Evolutionary conservation across 1,140 invertebrate species (phyloP).

Genomic region (Mizuhopecten yessoensis): DNA sequence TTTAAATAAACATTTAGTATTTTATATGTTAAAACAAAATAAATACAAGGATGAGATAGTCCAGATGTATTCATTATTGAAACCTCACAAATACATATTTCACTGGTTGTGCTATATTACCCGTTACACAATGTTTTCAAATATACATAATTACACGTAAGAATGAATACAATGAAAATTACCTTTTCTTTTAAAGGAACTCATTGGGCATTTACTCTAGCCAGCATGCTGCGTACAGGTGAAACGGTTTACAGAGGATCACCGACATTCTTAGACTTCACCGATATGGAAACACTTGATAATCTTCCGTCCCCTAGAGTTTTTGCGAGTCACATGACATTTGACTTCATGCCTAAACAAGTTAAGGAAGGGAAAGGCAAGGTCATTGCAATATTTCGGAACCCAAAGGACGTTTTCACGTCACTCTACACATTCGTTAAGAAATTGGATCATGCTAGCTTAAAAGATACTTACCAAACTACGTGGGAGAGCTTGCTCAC

Average conservation of each 20-base stretch:
- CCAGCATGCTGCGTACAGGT: neutral
- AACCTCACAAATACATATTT: too few relatives aligned
- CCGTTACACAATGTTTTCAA: too few relatives aligned
- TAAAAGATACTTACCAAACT: neutral
- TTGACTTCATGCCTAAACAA: constrained; percentile 10
- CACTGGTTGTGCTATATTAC: too few relatives aligned
- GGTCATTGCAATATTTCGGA: too few relatives aligned
- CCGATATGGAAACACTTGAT: too few relatives aligned
- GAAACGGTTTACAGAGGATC: neutral
- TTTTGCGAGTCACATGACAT: neutral
- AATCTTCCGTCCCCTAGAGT: too few relatives aligned
- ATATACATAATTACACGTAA: too few relatives aligned
- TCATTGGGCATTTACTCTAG: neutral
- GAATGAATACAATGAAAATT: neutral
- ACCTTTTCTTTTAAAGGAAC: neutral
- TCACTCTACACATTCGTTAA: neutral
- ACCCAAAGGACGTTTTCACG: neutral
- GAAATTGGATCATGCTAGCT: neutral
- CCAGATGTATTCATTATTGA: too few relatives aligned
- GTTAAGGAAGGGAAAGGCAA: too few relatives aligned
- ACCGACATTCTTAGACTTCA: neutral
- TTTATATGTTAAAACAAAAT: too few relatives aligned
- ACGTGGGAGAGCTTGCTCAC: neutral
- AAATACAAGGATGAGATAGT: too few relatives aligned
- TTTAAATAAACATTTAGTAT: too few relatives aligned